phyloP scores from a whole-genome alignment of 2,113 vertebrate genomes.

The Bos taurus region DNA sequence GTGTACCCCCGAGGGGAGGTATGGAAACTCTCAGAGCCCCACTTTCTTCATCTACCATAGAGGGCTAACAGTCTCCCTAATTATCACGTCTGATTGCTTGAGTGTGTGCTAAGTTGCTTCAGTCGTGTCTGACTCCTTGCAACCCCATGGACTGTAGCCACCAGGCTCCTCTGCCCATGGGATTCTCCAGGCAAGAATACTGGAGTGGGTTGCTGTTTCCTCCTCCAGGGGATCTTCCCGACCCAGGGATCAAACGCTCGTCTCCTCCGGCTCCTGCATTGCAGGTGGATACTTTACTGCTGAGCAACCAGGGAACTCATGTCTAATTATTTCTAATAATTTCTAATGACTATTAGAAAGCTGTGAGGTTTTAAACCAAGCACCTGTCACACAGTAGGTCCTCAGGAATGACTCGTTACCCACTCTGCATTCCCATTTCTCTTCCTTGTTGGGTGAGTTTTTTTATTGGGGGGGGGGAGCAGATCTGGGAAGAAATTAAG shows the following conservation, averaged over 20 bases:
- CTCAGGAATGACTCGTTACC: not conserved
- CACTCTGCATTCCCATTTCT: not conserved
- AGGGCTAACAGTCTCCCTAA: not conserved
- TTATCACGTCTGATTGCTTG: not conserved
- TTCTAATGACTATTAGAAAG: conserved; percentile 1
- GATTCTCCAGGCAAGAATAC: not conserved
- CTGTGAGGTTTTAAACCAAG: not conserved
- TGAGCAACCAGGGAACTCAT: not conserved
- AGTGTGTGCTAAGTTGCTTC: not conserved
- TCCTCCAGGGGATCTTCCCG: not conserved
- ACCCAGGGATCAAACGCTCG: not conserved
- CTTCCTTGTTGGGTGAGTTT: not conserved
- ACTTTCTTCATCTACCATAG: not conserved
- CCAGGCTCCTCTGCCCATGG: not conserved
- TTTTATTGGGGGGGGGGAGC: not conserved
- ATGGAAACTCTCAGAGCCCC: not conserved
- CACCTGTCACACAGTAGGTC: not conserved
- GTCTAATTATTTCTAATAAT: not conserved
- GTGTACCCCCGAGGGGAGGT: not conserved
- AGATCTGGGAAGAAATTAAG: not conserved
- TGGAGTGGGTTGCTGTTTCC: not conserved
- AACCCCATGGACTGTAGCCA: not conserved
- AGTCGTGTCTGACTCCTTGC: not conserved
- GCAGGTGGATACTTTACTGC: not conserved
- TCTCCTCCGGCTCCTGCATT: not conserved